Evolutionary conservation across 2,888 invertebrate species (phyloP).

Genomic region (Polymixis flavicincta): DNA sequence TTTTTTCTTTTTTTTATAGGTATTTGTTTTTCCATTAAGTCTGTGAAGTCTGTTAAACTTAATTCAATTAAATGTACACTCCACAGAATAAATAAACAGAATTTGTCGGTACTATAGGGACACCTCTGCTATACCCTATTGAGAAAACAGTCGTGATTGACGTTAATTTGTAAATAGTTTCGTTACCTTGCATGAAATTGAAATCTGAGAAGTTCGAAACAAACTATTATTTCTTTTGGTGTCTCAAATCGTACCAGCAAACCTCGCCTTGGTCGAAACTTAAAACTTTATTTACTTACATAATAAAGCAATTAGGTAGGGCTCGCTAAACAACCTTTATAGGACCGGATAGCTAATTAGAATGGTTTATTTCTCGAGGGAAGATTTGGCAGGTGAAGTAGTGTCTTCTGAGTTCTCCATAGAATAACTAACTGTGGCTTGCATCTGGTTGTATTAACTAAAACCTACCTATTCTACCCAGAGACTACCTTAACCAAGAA

Average conservation of each 20-base stretch:
- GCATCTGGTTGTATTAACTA: neutral
- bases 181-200: too few relatives aligned
- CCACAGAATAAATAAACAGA: neutral
- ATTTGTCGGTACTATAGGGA: too few relatives aligned
- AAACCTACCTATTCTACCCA: too few relatives aligned
- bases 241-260: neutral
- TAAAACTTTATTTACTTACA: neutral
- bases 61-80: neutral
- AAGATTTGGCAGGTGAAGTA: neutral
- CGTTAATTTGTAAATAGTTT: too few relatives aligned
- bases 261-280: neutral
- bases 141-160: too few relatives aligned
- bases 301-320: neutral
- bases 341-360: neutral
- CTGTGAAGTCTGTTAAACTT: neutral
- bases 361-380: neutral
- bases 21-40: neutral
- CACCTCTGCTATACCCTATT: too few relatives aligned
- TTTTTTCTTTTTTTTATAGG: too few relatives aligned
- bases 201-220: neutral
- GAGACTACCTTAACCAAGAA: too few relatives aligned
- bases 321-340: neutral
- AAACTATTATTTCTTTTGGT: neutral
- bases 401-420: neutral
- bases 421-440: neutral